Conservation (phyloP, 2,888 invertebrate genomes). For the Cryptocheilus praepositus region DNA sequence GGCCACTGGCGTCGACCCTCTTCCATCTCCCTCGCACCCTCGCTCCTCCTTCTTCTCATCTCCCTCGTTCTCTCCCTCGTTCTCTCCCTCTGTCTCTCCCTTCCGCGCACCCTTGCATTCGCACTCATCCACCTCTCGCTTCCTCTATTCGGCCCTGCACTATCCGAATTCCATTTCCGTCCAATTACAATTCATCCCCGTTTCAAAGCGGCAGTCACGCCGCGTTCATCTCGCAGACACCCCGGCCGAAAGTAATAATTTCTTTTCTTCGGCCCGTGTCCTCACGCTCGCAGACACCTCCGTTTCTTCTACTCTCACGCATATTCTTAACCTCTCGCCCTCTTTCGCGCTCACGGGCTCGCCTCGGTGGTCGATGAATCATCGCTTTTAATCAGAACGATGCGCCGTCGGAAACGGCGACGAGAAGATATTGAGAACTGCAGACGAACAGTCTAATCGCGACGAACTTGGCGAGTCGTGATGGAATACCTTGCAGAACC, state of each 20-base stretch:
- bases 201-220: conserved; percentile 62
- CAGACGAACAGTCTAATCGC: neutral
- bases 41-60: conserved; percentile 20
- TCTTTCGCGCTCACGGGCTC: conserved; percentile 30
- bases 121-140: conserved; percentile 17
- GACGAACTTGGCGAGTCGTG: too few relatives aligned
- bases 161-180: conserved; percentile 69
- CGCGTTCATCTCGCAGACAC: conserved; percentile 53
- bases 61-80: conserved; percentile 2
- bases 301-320: too few relatives aligned
- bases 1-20: conserved; percentile 68
- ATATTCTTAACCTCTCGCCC: conserved; percentile 1
- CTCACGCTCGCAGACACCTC: neutral
- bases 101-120: neutral
- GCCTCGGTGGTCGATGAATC: conserved; percentile 22
- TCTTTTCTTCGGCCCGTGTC: conserved; percentile 40
- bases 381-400: neutral
- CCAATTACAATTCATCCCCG: conserved; percentile 69
- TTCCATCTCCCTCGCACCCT: conserved; percentile 46
- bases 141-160: conserved; percentile 52
- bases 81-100: conserved; percentile 21
- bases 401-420: neutral
- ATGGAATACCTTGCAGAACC: too few relatives aligned
- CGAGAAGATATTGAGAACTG: neutral
- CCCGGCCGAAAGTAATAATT: conserved; percentile 52